Percentiles rank a stretch among this genome's conserved stretches.
Conservation (phyloP, 1,140 invertebrate species). For the Drosophila willistoni region DNA sequence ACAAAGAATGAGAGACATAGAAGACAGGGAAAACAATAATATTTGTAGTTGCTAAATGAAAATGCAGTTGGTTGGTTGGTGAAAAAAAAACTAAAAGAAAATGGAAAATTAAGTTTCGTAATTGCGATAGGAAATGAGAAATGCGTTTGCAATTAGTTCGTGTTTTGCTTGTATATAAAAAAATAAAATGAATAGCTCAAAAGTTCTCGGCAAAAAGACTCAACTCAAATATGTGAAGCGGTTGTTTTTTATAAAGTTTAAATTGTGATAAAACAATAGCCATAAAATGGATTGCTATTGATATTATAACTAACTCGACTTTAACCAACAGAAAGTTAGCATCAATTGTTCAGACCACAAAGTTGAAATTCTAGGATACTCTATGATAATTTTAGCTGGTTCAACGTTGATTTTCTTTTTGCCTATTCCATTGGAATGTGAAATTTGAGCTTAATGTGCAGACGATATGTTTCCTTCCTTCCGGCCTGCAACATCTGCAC, state of each 20-base stretch:
- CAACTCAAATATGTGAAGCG: too few relatives aligned
- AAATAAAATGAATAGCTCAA: neutral
- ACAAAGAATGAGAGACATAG: neutral
- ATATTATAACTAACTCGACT: too few relatives aligned
- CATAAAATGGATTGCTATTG: too few relatives aligned
- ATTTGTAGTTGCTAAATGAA: slow-evolving; percentile 23
- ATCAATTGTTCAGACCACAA: too few relatives aligned
- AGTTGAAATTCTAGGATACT: too few relatives aligned
- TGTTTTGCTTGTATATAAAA: neutral
- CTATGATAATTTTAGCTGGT: neutral
- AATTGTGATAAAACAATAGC: too few relatives aligned
- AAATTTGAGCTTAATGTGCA: slow-evolving; percentile 18
- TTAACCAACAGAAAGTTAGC: too few relatives aligned
- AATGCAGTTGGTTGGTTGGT: slow-evolving; percentile 7
- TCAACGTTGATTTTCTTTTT: neutral
- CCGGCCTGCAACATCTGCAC: slow-evolving; percentile 84
- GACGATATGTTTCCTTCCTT: neutral
- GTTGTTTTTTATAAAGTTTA: too few relatives aligned
- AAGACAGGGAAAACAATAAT: slow-evolving; percentile 20
- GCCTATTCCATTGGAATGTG: neutral
- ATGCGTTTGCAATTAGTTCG: slow-evolving; percentile 16
- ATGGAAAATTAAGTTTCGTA: slow-evolving; percentile 13
- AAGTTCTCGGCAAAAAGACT: too few relatives aligned
- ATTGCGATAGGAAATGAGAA: slow-evolving; percentile 8
- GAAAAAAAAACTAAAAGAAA: neutral